Conservation (phyloP, 2,797 vertebrate genomes). For the Pagetopsis macropterus region DNA sequence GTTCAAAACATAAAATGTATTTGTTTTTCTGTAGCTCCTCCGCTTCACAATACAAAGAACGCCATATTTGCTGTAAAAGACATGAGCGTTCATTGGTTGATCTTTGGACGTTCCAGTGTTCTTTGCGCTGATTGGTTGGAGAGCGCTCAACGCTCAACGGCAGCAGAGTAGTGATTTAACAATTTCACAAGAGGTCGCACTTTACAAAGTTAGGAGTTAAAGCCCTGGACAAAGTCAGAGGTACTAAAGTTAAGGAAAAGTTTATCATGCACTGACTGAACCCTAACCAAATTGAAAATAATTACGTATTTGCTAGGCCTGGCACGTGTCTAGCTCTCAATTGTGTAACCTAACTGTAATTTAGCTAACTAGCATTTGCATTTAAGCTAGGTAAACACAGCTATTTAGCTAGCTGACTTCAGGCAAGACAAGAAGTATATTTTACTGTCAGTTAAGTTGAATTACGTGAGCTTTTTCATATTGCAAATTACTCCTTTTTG, state of each 20-base stretch:
- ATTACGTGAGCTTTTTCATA: background rate
- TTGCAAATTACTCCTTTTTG: background rate
- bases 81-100: slow-evolving; percentile 62
- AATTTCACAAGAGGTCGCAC: slow-evolving; percentile 52
- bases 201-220: slow-evolving; percentile 1
- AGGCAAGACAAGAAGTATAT: background rate
- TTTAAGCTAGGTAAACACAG: background rate
- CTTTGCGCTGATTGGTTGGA: slow-evolving; percentile 58
- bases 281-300: background rate
- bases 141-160: fast-evolving
- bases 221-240: fast-evolving
- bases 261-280: background rate
- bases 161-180: fast-evolving
- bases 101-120: slow-evolving; percentile 14
- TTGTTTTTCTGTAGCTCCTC: slow-evolving; percentile 7
- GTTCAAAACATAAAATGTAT: slow-evolving; percentile 17
- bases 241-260: background rate
- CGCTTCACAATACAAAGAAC: slow-evolving; percentile 18
- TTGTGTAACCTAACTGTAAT: background rate
- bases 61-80: slow-evolving; percentile 45
- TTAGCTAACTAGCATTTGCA: background rate
- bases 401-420: background rate
- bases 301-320: background rate
- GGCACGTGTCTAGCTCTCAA: background rate
- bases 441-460: background rate